phyloP scores from a whole-genome alignment of 2,797 vertebrate genomes.

The Orientallactaga sibirica region DNA sequence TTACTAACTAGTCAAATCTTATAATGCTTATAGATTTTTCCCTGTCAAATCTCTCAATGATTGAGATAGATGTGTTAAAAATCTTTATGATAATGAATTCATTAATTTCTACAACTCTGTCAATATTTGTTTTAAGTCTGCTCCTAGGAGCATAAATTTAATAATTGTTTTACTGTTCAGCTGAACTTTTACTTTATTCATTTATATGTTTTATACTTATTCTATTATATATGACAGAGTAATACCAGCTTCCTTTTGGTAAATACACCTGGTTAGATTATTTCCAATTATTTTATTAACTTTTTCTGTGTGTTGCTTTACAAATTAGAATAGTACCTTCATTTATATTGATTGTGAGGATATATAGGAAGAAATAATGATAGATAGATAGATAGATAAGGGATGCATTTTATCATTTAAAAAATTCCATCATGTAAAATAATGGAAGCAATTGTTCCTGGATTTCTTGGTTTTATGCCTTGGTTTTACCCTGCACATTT shows the following conservation, averaged over 20 bases:
- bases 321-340: neutral
- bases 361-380: neutral
- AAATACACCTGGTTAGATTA: neutral
- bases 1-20: constrained; percentile 32
- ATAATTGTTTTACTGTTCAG: constrained; percentile 17
- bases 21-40: neutral
- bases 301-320: neutral
- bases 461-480: neutral
- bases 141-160: neutral
- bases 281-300: neutral
- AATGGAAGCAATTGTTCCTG: neutral
- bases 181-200: neutral
- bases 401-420: neutral
- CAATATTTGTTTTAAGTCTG: constrained; percentile 46
- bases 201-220: neutral
- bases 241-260: neutral
- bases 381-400: neutral
- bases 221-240: neutral
- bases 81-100: constrained; percentile 2
- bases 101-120: constrained; percentile 38
- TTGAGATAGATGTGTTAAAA: neutral
- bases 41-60: constrained; percentile 5
- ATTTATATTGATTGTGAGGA: neutral
- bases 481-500: neutral
- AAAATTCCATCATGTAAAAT: neutral